These are phyloP conservation scores for Argyrosomus japonicus DNA, from an alignment of 2,113 vertebrate species.

Conservation along the genomic window DNA sequence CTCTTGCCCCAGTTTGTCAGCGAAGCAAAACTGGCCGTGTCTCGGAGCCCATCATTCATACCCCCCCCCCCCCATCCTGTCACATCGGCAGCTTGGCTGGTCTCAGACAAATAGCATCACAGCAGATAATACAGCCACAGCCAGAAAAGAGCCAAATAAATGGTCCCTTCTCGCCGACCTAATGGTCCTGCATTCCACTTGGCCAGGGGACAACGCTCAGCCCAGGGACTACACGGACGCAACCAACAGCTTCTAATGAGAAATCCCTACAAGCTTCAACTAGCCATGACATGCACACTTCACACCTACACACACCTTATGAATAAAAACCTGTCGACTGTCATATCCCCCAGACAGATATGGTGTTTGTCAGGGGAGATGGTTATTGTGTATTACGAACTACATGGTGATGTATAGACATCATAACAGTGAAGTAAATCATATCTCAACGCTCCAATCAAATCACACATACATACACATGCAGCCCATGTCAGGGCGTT, in stretches of 20 bases:
- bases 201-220: constrained; percentile 49
- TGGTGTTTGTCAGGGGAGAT: constrained; percentile 13
- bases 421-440: constrained; percentile 13
- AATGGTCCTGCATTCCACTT: constrained; percentile 66
- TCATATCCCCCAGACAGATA: constrained; percentile 28
- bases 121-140: constrained; percentile 75
- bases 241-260: constrained; percentile 35
- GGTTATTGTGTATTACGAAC: constrained; percentile 29
- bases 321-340: constrained; percentile 27
- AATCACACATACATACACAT: neutral
- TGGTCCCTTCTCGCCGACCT: constrained; percentile 63
- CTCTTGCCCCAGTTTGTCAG: constrained; percentile 84
- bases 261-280: constrained; percentile 28
- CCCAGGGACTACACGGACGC: constrained; percentile 29
- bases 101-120: constrained; percentile 81
- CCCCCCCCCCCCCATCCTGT: constrained; percentile 44
- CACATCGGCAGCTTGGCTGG: constrained; percentile 58
- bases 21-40: constrained; percentile 81
- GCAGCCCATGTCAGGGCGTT: neutral
- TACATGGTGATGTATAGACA: constrained; percentile 12
- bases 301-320: constrained; percentile 14
- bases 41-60: constrained; percentile 79
- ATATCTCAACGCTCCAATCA: constrained; percentile 24
- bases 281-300: constrained; percentile 21
- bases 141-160: constrained; percentile 73